These are phyloP conservation scores for Drosophila bifasciata DNA, from an alignment of 1,140 invertebrate species.

Conservation along the genomic window DNA sequence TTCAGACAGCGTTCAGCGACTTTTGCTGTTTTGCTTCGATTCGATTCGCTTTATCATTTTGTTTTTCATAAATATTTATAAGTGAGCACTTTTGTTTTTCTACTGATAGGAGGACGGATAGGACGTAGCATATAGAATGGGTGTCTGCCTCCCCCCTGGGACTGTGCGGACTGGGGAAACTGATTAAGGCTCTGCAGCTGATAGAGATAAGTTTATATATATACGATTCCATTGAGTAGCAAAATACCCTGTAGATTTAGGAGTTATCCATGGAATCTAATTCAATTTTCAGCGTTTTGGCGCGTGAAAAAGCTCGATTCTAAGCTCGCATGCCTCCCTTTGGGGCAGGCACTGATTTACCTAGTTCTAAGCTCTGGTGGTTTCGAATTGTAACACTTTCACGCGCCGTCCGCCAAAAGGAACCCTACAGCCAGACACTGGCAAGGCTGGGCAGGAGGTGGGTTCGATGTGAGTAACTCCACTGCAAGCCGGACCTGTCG, in stretches of 20 bases:
- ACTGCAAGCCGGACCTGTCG: slow-evolving; percentile 53
- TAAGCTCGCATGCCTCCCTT: background rate
- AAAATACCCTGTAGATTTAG: background rate
- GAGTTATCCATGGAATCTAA: no score
- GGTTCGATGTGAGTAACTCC: no score
- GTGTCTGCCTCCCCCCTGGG: background rate
- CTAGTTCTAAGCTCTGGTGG: slow-evolving; percentile 72
- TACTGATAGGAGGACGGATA: slow-evolving; percentile 34
- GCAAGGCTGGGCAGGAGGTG: background rate
- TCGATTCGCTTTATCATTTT: slow-evolving; percentile 27
- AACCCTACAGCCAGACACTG: slow-evolving; percentile 40
- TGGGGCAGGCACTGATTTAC: slow-evolving; percentile 57
- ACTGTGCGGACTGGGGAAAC: slow-evolving; percentile 2
- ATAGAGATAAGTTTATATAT: slow-evolving; percentile 15
- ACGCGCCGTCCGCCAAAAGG: slow-evolving; percentile 58
- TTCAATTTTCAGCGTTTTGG: no score
- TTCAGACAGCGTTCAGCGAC: slow-evolving; percentile 2
- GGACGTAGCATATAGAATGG: background rate
- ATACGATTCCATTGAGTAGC: slow-evolving; percentile 4
- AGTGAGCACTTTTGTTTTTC: slow-evolving; percentile 31
- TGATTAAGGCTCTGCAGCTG: slow-evolving; percentile 21
- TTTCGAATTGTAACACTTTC: slow-evolving; percentile 81
- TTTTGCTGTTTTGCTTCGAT: slow-evolving; percentile 8
- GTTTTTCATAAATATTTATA: slow-evolving; percentile 26
- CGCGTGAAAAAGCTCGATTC: no score